Conservation (phyloP, 2,113 vertebrate species). For the Tauraco erythrolophus region DNA sequence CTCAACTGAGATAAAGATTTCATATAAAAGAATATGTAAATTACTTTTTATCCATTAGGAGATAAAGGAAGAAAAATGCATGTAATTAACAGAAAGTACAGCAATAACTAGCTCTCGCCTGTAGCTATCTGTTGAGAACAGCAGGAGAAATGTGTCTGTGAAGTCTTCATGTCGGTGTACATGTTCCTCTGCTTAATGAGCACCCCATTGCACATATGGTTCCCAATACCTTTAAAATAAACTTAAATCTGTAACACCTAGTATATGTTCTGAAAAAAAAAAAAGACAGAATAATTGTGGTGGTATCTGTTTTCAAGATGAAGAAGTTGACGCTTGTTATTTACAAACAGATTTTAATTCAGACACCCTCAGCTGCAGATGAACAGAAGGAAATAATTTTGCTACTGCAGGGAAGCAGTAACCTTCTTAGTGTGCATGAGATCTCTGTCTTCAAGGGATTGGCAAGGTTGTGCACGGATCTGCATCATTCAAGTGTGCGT, state of each 20-base stretch:
- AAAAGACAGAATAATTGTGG: background rate
- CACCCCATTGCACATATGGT: background rate
- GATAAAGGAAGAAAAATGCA: conserved; percentile 11
- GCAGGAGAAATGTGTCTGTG: background rate
- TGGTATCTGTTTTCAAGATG: background rate
- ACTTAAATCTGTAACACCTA: background rate
- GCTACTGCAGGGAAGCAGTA: background rate
- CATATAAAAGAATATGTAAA: background rate
- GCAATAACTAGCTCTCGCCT: background rate
- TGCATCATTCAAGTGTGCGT: background rate
- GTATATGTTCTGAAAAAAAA: background rate
- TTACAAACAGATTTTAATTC: background rate
- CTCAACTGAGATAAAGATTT: background rate
- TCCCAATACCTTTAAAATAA: background rate
- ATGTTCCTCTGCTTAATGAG: background rate
- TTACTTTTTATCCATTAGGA: background rate
- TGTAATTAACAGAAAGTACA: background rate
- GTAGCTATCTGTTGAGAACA: background rate
- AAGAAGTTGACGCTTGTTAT: background rate
- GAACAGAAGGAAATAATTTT: background rate
- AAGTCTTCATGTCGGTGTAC: background rate
- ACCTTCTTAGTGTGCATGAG: background rate
- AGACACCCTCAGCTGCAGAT: background rate
- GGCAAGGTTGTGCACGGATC: background rate
- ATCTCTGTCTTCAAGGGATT: background rate